Conservation (phyloP, 2,113 vertebrate genomes). For the Phaetusa simplex region DNA sequence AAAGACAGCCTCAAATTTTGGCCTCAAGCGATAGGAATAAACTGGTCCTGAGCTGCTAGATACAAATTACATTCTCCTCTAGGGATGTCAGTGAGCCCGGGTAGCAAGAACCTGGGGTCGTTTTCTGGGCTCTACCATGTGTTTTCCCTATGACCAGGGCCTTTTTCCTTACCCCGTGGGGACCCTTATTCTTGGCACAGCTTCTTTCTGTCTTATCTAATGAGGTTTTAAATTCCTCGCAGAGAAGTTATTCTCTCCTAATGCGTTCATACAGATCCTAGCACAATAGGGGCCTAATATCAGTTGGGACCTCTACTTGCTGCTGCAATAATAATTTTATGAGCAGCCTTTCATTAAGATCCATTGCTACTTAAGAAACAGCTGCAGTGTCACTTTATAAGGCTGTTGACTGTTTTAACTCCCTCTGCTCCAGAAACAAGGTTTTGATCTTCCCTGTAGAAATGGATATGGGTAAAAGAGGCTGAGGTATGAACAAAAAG, state of each 20-base stretch:
- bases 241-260: not conserved
- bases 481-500: not conserved
- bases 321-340: constrained; percentile 24
- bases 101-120: not conserved
- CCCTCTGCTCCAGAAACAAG: not conserved
- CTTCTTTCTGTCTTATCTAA: constrained; percentile 7
- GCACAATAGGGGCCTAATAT: constrained; percentile 5
- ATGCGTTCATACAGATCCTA: not conserved
- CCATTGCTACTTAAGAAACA: constrained; percentile 17
- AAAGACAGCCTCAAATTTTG: not conserved
- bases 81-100: not conserved
- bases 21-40: not conserved
- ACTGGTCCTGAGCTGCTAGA: not conserved
- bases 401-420: constrained; percentile 10
- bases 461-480: not conserved
- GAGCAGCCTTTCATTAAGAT: constrained; percentile 39
- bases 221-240: not conserved
- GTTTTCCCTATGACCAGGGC: not conserved
- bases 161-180: not conserved
- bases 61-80: not conserved
- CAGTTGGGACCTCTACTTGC: constrained; percentile 12
- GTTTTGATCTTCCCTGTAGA: not conserved
- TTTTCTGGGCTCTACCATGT: not conserved
- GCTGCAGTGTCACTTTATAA: constrained; percentile 24
- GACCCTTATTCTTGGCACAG: not conserved